Conservation (phyloP, 2,888 invertebrate species). For the Zygothrica quintamaculata region DNA sequence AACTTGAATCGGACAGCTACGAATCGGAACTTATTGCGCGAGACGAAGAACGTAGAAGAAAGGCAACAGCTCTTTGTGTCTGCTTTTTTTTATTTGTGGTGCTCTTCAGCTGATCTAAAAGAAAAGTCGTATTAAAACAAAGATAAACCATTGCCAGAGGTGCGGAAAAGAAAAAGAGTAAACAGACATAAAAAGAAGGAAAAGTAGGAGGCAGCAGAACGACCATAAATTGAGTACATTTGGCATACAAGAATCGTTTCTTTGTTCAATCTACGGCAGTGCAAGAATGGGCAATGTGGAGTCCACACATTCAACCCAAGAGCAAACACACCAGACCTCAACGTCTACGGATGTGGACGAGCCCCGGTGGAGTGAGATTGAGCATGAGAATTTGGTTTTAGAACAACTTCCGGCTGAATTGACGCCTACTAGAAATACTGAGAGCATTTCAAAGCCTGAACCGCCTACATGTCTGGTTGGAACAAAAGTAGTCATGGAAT, state of each 20-base stretch:
- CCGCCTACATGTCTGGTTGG: not conserved
- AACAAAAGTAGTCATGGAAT: not conserved
- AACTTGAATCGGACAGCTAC: constrained; percentile 48
- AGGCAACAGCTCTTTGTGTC: constrained; percentile 57
- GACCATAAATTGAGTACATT: constrained; percentile 49
- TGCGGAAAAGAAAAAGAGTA: constrained; percentile 11
- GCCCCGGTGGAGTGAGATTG: constrained; percentile 83
- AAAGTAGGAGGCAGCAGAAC: constrained; percentile 29
- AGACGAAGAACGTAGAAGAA: constrained; percentile 5
- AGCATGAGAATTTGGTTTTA: constrained; percentile 81
- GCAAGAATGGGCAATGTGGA: constrained; percentile 81
- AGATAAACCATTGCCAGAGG: constrained; percentile 44
- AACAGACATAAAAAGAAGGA: constrained; percentile 40
- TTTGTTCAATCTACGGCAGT: constrained; percentile 39
- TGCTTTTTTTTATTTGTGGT: too few relatives aligned
- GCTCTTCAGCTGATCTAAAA: constrained; percentile 30
- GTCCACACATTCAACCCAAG: constrained; percentile 61
- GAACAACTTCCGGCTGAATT: constrained; percentile 58
- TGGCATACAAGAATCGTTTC: constrained; percentile 51
- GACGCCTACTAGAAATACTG: not conserved
- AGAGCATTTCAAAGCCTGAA: not conserved
- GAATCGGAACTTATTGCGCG: constrained; percentile 22
- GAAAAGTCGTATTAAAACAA: constrained; percentile 71
- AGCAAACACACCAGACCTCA: constrained; percentile 22
- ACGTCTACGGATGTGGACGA: constrained; percentile 63